Evolutionary conservation across 2,113 vertebrate species (phyloP).

Genomic region (Oophaga pumilio): DNA sequence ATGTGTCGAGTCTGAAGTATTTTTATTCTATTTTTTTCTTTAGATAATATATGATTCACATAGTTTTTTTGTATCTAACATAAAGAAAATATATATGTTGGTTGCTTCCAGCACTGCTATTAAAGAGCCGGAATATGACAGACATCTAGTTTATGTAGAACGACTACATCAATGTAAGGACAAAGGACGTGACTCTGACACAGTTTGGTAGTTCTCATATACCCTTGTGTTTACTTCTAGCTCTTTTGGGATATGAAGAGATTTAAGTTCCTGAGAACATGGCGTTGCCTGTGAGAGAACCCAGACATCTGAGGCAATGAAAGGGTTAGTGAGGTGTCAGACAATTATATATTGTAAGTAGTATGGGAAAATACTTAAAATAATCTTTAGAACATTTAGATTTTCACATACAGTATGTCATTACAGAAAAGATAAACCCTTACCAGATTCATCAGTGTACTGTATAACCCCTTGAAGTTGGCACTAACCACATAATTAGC

Average conservation of each 20-base stretch:
- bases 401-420: background rate
- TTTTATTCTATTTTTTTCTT: background rate
- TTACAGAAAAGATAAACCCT: too few species aligned
- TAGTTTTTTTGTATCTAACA: background rate
- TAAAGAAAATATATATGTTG: background rate
- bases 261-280: slow-evolving; percentile 40
- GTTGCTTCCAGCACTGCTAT: background rate
- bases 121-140: background rate
- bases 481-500: too few species aligned
- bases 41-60: background rate
- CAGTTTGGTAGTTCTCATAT: slow-evolving; percentile 43
- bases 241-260: slow-evolving; percentile 30
- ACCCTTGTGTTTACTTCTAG: slow-evolving; percentile 31
- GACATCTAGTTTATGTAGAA: slow-evolving; percentile 26
- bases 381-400: background rate
- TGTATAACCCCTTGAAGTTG: too few species aligned
- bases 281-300: background rate
- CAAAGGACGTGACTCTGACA: slow-evolving; percentile 28
- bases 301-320: slow-evolving; percentile 28
- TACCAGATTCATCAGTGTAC: too few species aligned
- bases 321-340: slow-evolving; percentile 27
- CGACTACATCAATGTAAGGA: slow-evolving; percentile 19
- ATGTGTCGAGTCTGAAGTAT: background rate
- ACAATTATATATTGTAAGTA: background rate
- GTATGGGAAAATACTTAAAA: slow-evolving; percentile 6